Percentiles rank a stretch among this genome's conserved stretches.
Evolutionary conservation across 1,140 invertebrate species (phyloP).

Genomic region (Spodoptera litura): DNA sequence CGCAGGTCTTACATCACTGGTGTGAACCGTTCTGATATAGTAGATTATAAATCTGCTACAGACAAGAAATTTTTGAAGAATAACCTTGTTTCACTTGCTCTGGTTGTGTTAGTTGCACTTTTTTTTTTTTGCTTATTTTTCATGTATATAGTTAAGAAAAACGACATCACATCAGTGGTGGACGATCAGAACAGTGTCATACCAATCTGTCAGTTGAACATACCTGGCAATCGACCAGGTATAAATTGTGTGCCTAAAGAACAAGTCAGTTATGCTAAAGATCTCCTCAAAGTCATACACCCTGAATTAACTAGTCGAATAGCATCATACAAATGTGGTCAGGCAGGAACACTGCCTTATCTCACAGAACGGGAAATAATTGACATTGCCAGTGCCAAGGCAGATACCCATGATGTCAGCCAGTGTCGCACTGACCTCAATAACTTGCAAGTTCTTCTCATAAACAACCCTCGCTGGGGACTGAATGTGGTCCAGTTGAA

Average conservation of each 20-base stretch:
- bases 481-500: slow-evolving; percentile 86
- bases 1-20: slow-evolving; percentile 76
- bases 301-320: slow-evolving; percentile 86
- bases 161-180: slow-evolving; percentile 80
- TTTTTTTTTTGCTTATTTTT: slow-evolving; percentile 89
- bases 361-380: slow-evolving; percentile 87
- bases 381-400: slow-evolving; percentile 77
- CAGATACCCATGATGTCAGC: slow-evolving; percentile 65
- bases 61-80: slow-evolving; percentile 86
- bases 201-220: slow-evolving; percentile 86
- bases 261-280: slow-evolving; percentile 86
- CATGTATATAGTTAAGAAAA: slow-evolving; percentile 89
- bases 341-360: slow-evolving; percentile 81
- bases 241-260: slow-evolving; percentile 88
- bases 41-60: slow-evolving; percentile 83
- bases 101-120: slow-evolving; percentile 87
- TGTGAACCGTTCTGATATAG: slow-evolving; percentile 75
- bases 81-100: slow-evolving; percentile 88
- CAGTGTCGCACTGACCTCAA: slow-evolving; percentile 87
- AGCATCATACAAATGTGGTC: slow-evolving; percentile 87
- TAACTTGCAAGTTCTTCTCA: slow-evolving; percentile 89
- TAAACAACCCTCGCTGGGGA: slow-evolving; percentile 90
- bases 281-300: slow-evolving; percentile 87
- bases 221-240: slow-evolving; percentile 82
- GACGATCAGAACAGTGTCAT: slow-evolving; percentile 85